Evolutionary conservation across 2,113 vertebrate species (phyloP).

Genomic region (Phalacrocorax carbo): DNA sequence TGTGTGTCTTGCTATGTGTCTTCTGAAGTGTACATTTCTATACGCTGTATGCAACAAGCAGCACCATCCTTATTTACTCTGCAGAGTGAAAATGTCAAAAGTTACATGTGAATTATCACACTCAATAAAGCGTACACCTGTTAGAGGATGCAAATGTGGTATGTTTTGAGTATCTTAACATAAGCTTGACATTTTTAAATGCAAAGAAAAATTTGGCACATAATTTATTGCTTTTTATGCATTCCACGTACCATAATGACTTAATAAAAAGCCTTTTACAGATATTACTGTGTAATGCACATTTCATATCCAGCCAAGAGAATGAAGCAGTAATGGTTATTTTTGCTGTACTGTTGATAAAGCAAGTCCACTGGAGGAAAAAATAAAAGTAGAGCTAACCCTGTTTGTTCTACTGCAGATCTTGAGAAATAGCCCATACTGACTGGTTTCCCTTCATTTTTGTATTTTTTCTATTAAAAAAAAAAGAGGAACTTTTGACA

Average conservation of each 20-base stretch:
- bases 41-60: neutral
- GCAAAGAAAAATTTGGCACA: conserved; percentile 24
- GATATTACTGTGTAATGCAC: neutral
- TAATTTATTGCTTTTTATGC: conserved; percentile 35
- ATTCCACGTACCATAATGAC: neutral
- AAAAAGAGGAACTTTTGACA: conserved; percentile 56
- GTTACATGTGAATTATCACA: neutral
- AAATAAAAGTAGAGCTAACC: neutral
- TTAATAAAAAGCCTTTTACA: neutral
- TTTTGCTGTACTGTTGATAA: neutral
- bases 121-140: neutral
- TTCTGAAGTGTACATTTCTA: neutral
- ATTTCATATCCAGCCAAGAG: neutral
- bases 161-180: neutral
- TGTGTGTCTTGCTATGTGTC: neutral
- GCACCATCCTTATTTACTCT: neutral
- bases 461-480: neutral
- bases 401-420: neutral
- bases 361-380: neutral
- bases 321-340: neutral
- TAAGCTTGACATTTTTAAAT: neutral
- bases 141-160: neutral
- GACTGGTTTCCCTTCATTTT: neutral
- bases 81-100: conserved; percentile 61
- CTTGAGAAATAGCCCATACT: neutral